Conservation (phyloP, 2,888 invertebrate genomes). For the Mamestra brassicae region DNA sequence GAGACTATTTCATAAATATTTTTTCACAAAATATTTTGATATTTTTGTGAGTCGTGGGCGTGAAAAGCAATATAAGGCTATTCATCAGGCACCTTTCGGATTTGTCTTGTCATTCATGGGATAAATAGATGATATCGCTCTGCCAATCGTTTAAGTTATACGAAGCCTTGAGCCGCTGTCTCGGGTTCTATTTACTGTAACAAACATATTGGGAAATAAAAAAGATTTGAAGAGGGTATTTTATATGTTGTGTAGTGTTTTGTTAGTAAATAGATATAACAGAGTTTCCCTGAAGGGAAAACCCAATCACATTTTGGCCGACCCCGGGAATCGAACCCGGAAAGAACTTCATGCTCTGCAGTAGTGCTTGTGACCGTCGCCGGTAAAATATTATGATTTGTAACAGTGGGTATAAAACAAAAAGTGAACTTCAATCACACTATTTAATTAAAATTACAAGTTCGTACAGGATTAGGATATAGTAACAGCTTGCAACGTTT, state of each 20-base stretch:
- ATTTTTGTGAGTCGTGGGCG: not conserved
- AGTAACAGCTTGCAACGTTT: too few relatives aligned
- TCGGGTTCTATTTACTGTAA: not conserved
- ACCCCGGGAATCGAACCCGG: too few relatives aligned
- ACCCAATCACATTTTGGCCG: too few relatives aligned
- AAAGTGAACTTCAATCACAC: too few relatives aligned
- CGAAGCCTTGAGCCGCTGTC: not conserved
- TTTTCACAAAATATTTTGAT: slow-evolving; percentile 1
- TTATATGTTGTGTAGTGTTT: not conserved
- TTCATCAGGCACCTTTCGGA: slow-evolving; percentile 10
- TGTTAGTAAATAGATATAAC: not conserved
- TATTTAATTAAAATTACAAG: too few relatives aligned
- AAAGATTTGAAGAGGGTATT: not conserved
- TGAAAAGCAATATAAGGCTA: slow-evolving; percentile 13
- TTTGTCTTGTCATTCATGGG: slow-evolving; percentile 32
- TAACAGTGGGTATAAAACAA: too few relatives aligned
- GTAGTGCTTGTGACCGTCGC: too few relatives aligned
- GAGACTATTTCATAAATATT: not conserved
- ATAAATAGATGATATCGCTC: slow-evolving; percentile 15
- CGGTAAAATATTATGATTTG: too few relatives aligned
- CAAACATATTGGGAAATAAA: not conserved
- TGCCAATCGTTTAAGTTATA: not conserved
- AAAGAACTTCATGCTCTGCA: too few relatives aligned
- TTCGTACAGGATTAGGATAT: too few relatives aligned
- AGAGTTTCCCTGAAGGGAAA: too few relatives aligned